phyloP scores from a whole-genome alignment of 2,113 vertebrate genomes.

The Alethe castanea region DNA sequence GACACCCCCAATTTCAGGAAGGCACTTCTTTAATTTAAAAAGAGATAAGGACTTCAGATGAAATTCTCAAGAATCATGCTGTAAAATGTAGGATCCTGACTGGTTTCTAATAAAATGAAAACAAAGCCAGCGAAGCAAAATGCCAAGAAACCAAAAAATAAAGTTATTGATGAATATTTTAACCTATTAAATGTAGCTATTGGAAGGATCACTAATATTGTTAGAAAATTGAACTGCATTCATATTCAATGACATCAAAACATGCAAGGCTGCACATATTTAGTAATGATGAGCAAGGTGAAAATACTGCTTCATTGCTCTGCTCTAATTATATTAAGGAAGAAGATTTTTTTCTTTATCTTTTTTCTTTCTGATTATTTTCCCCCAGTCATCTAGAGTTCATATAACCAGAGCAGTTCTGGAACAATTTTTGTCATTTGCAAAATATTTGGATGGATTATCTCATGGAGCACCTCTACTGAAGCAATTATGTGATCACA shows the following conservation, averaged over 20 bases:
- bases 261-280: fast-evolving
- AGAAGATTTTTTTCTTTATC: not conserved
- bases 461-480: slow-evolving; percentile 95
- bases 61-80: not conserved
- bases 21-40: not conserved
- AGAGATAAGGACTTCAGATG: not conserved
- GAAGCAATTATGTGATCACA: slow-evolving; percentile 98
- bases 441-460: slow-evolving; percentile 96
- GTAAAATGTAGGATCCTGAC: not conserved
- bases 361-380: not conserved
- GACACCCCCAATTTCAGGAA: not conserved
- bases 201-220: not conserved
- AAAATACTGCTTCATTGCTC: not conserved
- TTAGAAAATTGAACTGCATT: not conserved
- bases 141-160: too few relatives aligned
- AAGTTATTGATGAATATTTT: not conserved
- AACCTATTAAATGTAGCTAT: not conserved
- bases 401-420: slow-evolving; percentile 96
- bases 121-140: not conserved
- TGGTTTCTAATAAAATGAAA: not conserved
- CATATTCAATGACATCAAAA: not conserved
- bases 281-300: not conserved
- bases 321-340: not conserved
- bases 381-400: slow-evolving; percentile 87
- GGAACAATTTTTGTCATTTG: slow-evolving; percentile 97